Percentiles rank a stretch among this genome's conserved stretches.
Evolutionary conservation across 2,888 invertebrate genomes (phyloP).

Genomic region (Dasypolia templi): DNA sequence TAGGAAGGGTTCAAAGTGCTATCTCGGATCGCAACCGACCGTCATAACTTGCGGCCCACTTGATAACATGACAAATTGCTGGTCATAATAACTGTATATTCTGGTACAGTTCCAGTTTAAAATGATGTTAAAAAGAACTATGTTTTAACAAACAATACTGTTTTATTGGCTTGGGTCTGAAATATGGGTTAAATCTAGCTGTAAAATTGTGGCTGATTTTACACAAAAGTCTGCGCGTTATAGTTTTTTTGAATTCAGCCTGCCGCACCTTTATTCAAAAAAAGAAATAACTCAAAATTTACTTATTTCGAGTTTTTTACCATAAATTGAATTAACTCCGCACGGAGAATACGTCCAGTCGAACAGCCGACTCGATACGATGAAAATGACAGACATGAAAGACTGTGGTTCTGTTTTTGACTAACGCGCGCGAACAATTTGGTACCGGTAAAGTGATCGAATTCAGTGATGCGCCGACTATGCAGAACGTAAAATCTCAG

Average conservation of each 20-base stretch:
- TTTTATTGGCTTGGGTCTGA: conserved; percentile 27
- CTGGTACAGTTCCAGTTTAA: conserved; percentile 50
- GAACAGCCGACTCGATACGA: too few relatives aligned
- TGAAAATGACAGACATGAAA: too few relatives aligned
- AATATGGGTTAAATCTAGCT: conserved; percentile 20
- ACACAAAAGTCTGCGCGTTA: neutral
- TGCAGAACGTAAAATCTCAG: too few relatives aligned
- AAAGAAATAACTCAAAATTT: too few relatives aligned
- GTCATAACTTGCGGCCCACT: conserved; percentile 42
- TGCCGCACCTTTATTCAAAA: too few relatives aligned
- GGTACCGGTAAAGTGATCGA: too few relatives aligned
- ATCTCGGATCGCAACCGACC: conserved; percentile 44
- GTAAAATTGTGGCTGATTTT: conserved; percentile 7
- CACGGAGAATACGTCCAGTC: too few relatives aligned
- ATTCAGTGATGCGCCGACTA: too few relatives aligned
- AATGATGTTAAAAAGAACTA: conserved; percentile 28
- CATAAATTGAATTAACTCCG: too few relatives aligned
- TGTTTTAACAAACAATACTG: conserved; percentile 39
- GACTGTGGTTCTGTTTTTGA: too few relatives aligned
- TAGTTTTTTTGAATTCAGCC: neutral
- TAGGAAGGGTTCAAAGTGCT: conserved; percentile 41
- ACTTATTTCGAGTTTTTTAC: too few relatives aligned
- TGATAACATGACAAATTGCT: conserved; percentile 61
- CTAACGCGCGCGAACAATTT: too few relatives aligned
- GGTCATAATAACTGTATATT: conserved; percentile 29